phyloP scores from a whole-genome alignment of 2,888 invertebrate genomes.

The Ichneumoninae sp. region DNA sequence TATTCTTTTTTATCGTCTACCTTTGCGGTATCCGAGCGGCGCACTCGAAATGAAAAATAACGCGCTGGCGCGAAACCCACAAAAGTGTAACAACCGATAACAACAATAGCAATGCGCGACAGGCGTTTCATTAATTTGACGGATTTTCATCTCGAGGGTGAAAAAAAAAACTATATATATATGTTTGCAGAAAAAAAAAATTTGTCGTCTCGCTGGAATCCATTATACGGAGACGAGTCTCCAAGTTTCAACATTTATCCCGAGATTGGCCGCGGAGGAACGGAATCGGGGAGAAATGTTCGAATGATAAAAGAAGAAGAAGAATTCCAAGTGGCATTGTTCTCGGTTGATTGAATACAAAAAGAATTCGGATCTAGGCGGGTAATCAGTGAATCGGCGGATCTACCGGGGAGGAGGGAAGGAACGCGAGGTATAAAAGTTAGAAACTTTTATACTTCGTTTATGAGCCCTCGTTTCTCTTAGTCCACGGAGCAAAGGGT shows the following conservation, averaged over 20 bases:
- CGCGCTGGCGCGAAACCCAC: background rate
- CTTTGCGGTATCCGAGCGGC: background rate
- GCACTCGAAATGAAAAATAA: background rate
- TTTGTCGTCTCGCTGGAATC: background rate
- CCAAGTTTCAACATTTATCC: conserved; percentile 1
- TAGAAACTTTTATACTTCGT: conserved; percentile 14
- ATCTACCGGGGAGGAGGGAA: background rate
- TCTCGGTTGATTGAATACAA: conserved; percentile 14
- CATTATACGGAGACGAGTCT: background rate
- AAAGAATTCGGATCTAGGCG: conserved; percentile 8
- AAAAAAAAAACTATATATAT: background rate
- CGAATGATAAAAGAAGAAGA: conserved; percentile 9
- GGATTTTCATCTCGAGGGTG: background rate
- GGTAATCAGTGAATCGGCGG: conserved; percentile 25
- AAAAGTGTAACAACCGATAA: background rate
- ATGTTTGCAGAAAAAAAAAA: background rate
- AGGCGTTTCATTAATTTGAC: background rate
- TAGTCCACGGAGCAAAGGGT: conserved; percentile 1
- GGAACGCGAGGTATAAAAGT: conserved; percentile 4
- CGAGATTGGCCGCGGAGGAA: background rate
- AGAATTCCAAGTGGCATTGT: background rate
- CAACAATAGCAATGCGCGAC: background rate
- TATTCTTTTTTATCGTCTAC: conserved; percentile 14
- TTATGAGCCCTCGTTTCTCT: background rate
- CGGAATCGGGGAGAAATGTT: background rate